Base-by-base conservation (phyloP, 2,113 vertebrate species). In the Amphiprion ocellaris region DNA sequence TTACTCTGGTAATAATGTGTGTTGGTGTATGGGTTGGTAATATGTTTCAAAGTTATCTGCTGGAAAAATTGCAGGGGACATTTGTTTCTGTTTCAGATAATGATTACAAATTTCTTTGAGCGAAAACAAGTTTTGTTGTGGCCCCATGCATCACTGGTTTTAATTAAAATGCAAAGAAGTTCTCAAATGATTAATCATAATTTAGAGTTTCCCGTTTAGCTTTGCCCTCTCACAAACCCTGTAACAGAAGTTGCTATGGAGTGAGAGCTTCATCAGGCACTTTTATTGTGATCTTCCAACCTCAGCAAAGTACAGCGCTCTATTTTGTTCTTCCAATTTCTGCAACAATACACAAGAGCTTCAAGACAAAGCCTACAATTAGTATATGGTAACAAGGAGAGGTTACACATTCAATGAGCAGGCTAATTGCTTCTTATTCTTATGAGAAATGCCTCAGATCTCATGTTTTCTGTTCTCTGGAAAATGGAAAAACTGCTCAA, bases 101-200 rank as follows among this genome's bases (percentile, higher is more conserved):
- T 80, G 50, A 78, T 81, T 76, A 77, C 63, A 84, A 23, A 85
- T 87, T 67, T 77, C 19, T 73, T 5, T 67, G 69, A 56, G 28
- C 67, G 47, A 83, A 86, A 89, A 77, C 60, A 64, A 56, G 49
- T 82, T 82, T 77, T 24, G 46, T 69, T 70, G 55, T 61, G 28
- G 56, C 59, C 41, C 58, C 60, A 75, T 85, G 82, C 86, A 81
- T 77, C 84, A 86, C 30, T 77, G 53, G 52, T 26, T 89, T 83
- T 80, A 77, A 92, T 90, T 89, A 83, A 81, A 88, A 87, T 44
- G 74, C 74, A 77, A 75, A 83, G 59, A 82, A 61, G 50, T 77
- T 61, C 69, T 44, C 47, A 67, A 79, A 69, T 73, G 64, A 86
- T 90, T 69, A 55, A 85, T 89, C 82, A 81, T 69, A 69, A 84